A percentile compares a stretch with the other conserved stretches of the same genome.
These are phyloP conservation scores for Intellagama lesueurii DNA, from an alignment of 2,797 vertebrate species.

Conservation along the genomic window DNA sequence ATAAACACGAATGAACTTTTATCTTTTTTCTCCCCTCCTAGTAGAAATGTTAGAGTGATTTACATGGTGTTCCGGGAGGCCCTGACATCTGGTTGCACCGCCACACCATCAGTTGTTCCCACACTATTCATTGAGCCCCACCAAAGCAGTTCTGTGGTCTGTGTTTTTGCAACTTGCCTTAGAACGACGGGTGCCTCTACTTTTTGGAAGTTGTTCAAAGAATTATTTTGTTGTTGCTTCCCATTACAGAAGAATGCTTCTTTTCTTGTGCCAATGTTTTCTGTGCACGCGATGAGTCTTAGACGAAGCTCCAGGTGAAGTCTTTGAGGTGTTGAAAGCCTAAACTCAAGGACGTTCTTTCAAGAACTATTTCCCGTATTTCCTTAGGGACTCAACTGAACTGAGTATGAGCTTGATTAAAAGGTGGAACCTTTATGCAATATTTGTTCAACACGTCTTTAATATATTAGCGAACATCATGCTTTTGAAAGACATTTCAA, in stretches of 20 bases:
- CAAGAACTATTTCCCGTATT: conserved; percentile 31
- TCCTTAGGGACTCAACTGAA: conserved; percentile 54
- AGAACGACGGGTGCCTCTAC: conserved; percentile 22
- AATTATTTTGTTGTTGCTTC: conserved; percentile 61
- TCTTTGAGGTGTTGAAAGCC: conserved; percentile 55
- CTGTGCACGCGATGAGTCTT: conserved; percentile 50
- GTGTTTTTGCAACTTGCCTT: conserved; percentile 12
- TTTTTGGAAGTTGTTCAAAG: conserved; percentile 65
- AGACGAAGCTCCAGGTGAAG: conserved; percentile 61
- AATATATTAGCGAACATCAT: conserved; percentile 45
- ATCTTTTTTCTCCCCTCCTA: background rate
- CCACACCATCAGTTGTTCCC: background rate
- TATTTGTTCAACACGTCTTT: conserved; percentile 50
- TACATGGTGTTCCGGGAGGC: background rate
- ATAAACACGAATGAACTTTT: background rate
- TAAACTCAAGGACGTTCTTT: conserved; percentile 30
- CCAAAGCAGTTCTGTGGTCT: conserved; percentile 26
- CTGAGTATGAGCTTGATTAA: conserved; percentile 39
- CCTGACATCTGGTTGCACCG: background rate
- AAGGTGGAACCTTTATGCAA: conserved; percentile 43
- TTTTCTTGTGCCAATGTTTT: conserved; percentile 71
- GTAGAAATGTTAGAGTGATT: background rate
- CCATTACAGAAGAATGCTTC: conserved; percentile 67
- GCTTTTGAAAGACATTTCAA: conserved; percentile 54
- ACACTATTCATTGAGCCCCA: background rate